phyloP scores from a whole-genome alignment of 1,140 invertebrate genomes.

The Drosophila miranda region DNA sequence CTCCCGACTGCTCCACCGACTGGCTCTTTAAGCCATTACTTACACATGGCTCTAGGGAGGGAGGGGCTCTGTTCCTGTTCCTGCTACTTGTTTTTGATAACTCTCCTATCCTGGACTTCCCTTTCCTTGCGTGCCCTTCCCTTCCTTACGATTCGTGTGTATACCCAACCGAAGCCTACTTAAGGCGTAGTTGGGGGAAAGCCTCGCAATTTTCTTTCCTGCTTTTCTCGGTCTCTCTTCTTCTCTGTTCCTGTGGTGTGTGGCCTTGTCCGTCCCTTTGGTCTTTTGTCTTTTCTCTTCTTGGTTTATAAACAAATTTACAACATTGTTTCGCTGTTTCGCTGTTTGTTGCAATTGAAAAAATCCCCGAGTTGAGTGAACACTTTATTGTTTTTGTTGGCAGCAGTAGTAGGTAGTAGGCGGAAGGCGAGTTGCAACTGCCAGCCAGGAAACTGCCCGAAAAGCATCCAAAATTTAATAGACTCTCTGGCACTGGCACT shows the following conservation, averaged over 20 bases:
- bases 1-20: neutral
- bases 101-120: neutral
- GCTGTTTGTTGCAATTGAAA: constrained; percentile 21
- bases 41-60: constrained; percentile 55
- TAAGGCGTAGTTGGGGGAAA: constrained; percentile 50
- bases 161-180: constrained; percentile 61
- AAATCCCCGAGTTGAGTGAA: constrained; percentile 72
- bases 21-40: constrained; percentile 26
- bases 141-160: constrained; percentile 53
- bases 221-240: constrained; percentile 8
- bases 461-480: constrained; percentile 60
- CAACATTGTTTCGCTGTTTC: constrained; percentile 22
- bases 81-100: constrained; percentile 8
- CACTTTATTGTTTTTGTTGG: constrained; percentile 69
- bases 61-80: neutral
- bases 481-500: neutral
- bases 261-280: neutral
- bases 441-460: constrained; percentile 52
- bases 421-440: constrained; percentile 37
- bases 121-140: constrained; percentile 20
- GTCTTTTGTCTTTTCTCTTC: neutral
- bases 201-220: constrained; percentile 30
- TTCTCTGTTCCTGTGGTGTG: no score
- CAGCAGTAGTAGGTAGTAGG: no score
- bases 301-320: constrained; percentile 26